A percentile compares a stretch with the other conserved stretches of the same genome.
phyloP scores from a whole-genome alignment of 2,888 invertebrate species.

The Alentia gelatinosa region DNA sequence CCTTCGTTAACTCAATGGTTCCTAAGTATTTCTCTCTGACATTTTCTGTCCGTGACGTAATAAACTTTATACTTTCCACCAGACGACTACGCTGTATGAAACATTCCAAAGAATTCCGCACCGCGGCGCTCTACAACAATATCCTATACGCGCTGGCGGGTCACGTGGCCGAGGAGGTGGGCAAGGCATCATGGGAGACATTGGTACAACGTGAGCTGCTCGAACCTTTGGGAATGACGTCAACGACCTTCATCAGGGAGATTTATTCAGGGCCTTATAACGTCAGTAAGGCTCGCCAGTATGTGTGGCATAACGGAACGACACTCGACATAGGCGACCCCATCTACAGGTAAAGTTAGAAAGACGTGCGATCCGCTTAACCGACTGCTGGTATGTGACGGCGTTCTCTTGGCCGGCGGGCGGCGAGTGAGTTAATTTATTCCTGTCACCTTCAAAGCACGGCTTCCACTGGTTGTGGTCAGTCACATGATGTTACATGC shows the following conservation, averaged over 20 bases:
- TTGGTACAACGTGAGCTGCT: constrained; percentile 72
- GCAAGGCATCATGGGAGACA: constrained; percentile 71
- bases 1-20: too few species aligned
- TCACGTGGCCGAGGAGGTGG: constrained; percentile 74
- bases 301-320: not conserved
- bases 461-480: too few species aligned
- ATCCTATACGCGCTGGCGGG: constrained; percentile 79
- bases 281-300: not conserved
- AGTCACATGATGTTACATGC: too few species aligned
- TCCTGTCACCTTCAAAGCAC: too few species aligned
- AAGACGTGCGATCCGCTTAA: too few species aligned
- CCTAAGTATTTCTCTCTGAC: too few species aligned
- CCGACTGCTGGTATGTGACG: too few species aligned
- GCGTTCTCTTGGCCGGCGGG: too few species aligned
- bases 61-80: too few species aligned
- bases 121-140: constrained; percentile 74
- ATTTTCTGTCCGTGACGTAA: too few species aligned
- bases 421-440: too few species aligned
- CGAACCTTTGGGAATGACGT: constrained; percentile 62
- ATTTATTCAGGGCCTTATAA: not conserved
- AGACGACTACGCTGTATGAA: constrained; percentile 43
- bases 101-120: not conserved
- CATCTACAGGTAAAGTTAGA: not conserved
- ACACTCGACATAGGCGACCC: not conserved
- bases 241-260: constrained; percentile 27